phyloP scores from a whole-genome alignment of 2,797 vertebrate species.

The Oreochromis mossambicus region DNA sequence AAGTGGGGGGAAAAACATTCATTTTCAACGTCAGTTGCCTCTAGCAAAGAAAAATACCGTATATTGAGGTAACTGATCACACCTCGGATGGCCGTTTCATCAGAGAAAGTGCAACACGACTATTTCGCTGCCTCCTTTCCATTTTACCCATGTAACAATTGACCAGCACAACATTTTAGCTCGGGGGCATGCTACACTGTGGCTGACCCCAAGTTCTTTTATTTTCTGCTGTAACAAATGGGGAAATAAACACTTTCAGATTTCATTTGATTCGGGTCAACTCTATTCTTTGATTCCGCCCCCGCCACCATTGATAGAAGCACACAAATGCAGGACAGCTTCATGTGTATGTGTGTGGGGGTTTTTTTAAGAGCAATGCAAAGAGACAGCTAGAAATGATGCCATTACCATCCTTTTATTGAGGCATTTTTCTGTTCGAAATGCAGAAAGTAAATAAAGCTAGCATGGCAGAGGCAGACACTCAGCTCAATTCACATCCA shows the following conservation, averaged over 20 bases:
- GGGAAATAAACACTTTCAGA: slow-evolving; percentile 37
- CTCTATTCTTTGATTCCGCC: background rate
- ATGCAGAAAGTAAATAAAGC: slow-evolving; percentile 39
- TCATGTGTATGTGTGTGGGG: background rate
- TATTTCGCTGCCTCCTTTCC: slow-evolving; percentile 47
- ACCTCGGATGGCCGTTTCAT: slow-evolving; percentile 51
- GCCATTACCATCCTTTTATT: slow-evolving; percentile 37
- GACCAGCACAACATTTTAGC: slow-evolving; percentile 39
- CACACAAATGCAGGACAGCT: background rate
- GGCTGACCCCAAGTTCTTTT: slow-evolving; percentile 19
- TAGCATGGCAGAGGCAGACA: background rate
- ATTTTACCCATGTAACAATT: slow-evolving; percentile 52
- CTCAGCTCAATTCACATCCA: background rate
- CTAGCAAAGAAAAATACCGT: slow-evolving; percentile 39
- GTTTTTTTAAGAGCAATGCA: background rate
- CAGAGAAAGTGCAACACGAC: slow-evolving; percentile 27
- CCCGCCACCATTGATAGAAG: background rate
- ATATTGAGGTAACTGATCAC: slow-evolving; percentile 57
- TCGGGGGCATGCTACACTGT: background rate
- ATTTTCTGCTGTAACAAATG: slow-evolving; percentile 46
- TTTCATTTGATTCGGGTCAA: slow-evolving; percentile 37
- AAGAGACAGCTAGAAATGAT: slow-evolving; percentile 41
- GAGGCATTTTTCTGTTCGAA: background rate
- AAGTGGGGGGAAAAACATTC: background rate
- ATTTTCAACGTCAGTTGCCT: slow-evolving; percentile 29